Evolutionary conservation across 1,140 invertebrate species (phyloP).

Genomic region (Drosophila seguyi): DNA sequence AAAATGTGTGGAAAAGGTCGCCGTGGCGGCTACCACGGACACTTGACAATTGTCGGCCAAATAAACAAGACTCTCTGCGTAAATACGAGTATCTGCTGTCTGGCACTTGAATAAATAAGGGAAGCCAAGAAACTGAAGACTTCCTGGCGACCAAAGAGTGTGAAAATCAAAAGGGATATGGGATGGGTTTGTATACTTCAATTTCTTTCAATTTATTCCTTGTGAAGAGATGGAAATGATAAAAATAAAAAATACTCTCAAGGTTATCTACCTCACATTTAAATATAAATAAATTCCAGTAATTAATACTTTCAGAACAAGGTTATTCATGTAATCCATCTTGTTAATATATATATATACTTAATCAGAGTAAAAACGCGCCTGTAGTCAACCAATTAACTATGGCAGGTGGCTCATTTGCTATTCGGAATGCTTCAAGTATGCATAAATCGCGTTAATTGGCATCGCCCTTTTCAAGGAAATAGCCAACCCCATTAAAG

Average conservation of each 20-base stretch:
- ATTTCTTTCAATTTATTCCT: background rate
- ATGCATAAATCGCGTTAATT: slow-evolving; percentile 66
- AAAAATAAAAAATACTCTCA: background rate
- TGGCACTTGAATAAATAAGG: slow-evolving; percentile 43
- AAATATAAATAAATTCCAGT: background rate
- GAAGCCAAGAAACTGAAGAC: background rate
- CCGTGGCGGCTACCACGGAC: slow-evolving; percentile 19
- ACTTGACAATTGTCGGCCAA: slow-evolving; percentile 33
- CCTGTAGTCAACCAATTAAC: slow-evolving; percentile 17
- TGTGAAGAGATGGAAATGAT: too few species aligned
- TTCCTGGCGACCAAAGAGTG: background rate
- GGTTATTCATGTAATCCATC: background rate
- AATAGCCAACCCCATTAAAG: slow-evolving; percentile 50
- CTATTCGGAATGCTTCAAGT: slow-evolving; percentile 29
- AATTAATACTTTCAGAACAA: too few species aligned
- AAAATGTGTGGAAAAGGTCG: slow-evolving; percentile 65
- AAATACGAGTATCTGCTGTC: slow-evolving; percentile 22
- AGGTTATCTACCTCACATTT: background rate
- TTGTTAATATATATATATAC: background rate
- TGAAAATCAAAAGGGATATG: background rate
- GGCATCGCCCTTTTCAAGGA: slow-evolving; percentile 30
- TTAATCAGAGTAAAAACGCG: slow-evolving; percentile 10
- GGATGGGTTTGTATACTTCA: background rate
- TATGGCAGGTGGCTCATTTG: background rate
- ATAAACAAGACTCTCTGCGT: slow-evolving; percentile 24